Evolutionary conservation across 2,797 vertebrate genomes (phyloP).

Genomic region (Peromyscus attwateri): DNA sequence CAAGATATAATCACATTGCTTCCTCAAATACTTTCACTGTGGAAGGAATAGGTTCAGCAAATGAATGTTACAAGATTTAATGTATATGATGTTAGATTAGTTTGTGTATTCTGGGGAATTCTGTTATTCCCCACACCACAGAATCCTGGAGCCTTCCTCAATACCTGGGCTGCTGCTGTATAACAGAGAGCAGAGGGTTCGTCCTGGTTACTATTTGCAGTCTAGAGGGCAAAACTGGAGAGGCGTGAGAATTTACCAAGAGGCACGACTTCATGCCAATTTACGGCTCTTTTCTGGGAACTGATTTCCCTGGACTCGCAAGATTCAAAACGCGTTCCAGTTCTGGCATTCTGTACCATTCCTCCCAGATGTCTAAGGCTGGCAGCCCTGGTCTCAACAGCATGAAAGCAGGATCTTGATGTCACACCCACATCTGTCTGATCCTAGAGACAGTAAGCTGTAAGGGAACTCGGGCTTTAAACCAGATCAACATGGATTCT

Average conservation of each 20-base stretch:
- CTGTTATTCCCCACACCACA: not conserved
- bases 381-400: not conserved
- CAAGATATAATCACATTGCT: not conserved
- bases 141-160: not conserved
- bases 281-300: not conserved
- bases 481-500: not conserved
- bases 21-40: slow-evolving; percentile 6
- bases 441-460: not conserved
- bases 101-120: not conserved
- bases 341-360: not conserved
- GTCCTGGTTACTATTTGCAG: not conserved
- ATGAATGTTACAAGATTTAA: not conserved
- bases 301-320: not conserved
- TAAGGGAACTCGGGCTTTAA: not conserved
- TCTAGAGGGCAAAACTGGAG: not conserved
- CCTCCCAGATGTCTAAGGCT: not conserved
- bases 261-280: not conserved
- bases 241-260: not conserved
- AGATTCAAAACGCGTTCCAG: not conserved
- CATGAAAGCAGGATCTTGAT: not conserved
- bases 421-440: not conserved
- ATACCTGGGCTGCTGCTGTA: not conserved
- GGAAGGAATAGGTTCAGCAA: not conserved
- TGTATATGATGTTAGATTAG: not conserved
- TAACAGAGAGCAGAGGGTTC: not conserved